These are phyloP conservation scores for Copidosoma floridanum DNA, from an alignment of 1,140 invertebrate species.

Conservation along the genomic window DNA sequence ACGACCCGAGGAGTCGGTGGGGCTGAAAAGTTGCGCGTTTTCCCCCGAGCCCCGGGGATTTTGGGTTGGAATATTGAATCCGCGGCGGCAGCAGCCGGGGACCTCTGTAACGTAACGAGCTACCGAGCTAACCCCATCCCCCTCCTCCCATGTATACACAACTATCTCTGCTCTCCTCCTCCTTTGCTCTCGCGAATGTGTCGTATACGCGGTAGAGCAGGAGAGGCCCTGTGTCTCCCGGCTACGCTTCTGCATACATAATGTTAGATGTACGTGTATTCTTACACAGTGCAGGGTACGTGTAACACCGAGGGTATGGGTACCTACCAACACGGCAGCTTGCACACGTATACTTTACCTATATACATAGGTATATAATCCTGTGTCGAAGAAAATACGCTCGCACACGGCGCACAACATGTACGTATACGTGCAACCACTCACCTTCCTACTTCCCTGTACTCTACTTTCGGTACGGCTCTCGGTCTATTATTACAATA, in stretches of 20 bases:
- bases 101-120: conserved; percentile 57
- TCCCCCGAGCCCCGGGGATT: conserved; percentile 52
- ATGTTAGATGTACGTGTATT: no score
- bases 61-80: conserved; percentile 59
- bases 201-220: conserved; percentile 41
- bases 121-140: conserved; percentile 26
- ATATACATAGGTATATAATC: no score
- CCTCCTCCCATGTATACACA: conserved; percentile 25
- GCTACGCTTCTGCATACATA: no score
- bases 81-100: conserved; percentile 46
- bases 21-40: conserved; percentile 47
- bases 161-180: conserved; percentile 7
- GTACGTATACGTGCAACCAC: no score
- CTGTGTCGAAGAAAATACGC: conserved; percentile 2
- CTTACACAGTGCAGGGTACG: no score
- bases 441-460: no score
- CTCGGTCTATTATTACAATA: no score
- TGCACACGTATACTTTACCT: no score
- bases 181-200: conserved; percentile 21
- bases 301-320: no score
- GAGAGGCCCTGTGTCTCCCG: conserved; percentile 55
- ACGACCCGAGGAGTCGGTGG: conserved; percentile 33
- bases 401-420: no score
- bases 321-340: no score
- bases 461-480: no score